A percentile compares a stretch with the other conserved stretches of the same genome.
Evolutionary conservation across 2,797 vertebrate species (phyloP).

Genomic region (Anguilla obscura): DNA sequence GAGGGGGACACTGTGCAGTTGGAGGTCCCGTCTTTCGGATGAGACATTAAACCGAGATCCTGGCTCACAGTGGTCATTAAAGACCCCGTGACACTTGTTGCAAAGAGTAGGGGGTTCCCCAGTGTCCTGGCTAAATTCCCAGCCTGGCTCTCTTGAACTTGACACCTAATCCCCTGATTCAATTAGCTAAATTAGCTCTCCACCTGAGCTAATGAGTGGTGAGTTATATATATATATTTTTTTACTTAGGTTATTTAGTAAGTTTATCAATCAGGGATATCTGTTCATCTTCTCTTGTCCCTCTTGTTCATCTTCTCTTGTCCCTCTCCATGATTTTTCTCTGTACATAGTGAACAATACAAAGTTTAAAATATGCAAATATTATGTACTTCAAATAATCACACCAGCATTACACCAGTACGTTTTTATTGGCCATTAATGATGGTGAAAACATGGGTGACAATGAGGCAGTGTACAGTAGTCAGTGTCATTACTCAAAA

Average conservation of each 20-base stretch:
- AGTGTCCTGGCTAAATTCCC: too few relatives aligned
- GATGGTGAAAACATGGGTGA: neutral
- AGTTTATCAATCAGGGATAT: neutral
- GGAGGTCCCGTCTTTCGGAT: too few relatives aligned
- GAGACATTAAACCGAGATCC: too few relatives aligned
- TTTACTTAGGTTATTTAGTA: neutral
- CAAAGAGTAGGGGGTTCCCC: too few relatives aligned
- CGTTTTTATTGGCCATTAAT: conserved; percentile 19
- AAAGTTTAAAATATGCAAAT: neutral
- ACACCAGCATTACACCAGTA: neutral
- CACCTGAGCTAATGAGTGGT: too few relatives aligned
- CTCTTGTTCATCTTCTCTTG: neutral
- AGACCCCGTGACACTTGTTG: too few relatives aligned
- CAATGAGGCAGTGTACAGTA: conserved; percentile 10
- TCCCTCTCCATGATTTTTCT: neutral
- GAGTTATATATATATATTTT: too few relatives aligned
- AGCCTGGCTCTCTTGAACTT: too few relatives aligned
- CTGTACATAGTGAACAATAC: neutral
- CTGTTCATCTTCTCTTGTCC: neutral
- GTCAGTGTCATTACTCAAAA: neutral
- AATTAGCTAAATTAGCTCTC: too few relatives aligned
- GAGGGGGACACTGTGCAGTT: too few relatives aligned
- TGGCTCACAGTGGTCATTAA: too few relatives aligned
- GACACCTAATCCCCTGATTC: too few relatives aligned
- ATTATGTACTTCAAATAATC: neutral